Evolutionary conservation across 2,888 invertebrate species (phyloP), one percentile per base, ranked within the genome.

Genomic region (Zhengitettix transpicula): DNA sequence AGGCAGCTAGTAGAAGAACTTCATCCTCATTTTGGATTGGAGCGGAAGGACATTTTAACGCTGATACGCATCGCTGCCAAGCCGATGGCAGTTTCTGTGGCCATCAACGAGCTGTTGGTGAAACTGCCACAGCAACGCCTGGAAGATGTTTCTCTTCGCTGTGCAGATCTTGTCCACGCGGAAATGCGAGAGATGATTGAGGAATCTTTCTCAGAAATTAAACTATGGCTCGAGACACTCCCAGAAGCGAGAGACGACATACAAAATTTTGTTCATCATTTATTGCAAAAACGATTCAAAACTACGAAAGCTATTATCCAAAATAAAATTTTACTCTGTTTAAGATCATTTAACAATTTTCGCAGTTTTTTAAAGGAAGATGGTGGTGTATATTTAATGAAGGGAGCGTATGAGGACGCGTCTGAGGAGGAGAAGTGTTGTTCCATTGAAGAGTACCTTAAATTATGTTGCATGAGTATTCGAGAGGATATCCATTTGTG

Each of bases 151-250:
- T 78, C 80, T 60, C 69, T 82, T 58, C 71, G 80, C 40, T 83
- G 83, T 69, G 80, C 83, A 8, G 82, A 83, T 66, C 69, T 83
- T 42, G 78, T 79, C 2, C 77, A 79, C 65, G 82, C 83, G 67
- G 83, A 84, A 69, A 77, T 83, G 78, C 79, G 81, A 68, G 71
- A 81, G 47, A 83, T 83, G 64, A 78, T 82, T 42, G 81, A 82
- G 67, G 80, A 81, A 65, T 82, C 81, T 69, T 81, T 81, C 40
- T 75, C 77, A 40, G 79, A 80, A 70, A 71, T 72, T 83, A 63
- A 83, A 83, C 70, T n/a, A n/a, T n/a, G n/a, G n/a, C n/a, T n/a
- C n/a, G n/a, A n/a, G n/a, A n/a, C n/a, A n/a, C n/a, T n/a, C n/a
- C n/a, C n/a, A n/a, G n/a, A n/a, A n/a, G n/a, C n/a, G n/a, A n/a